These are phyloP conservation scores for Chrysolina haemoptera DNA, from an alignment of 2,888 invertebrate species.

Conservation along the genomic window DNA sequence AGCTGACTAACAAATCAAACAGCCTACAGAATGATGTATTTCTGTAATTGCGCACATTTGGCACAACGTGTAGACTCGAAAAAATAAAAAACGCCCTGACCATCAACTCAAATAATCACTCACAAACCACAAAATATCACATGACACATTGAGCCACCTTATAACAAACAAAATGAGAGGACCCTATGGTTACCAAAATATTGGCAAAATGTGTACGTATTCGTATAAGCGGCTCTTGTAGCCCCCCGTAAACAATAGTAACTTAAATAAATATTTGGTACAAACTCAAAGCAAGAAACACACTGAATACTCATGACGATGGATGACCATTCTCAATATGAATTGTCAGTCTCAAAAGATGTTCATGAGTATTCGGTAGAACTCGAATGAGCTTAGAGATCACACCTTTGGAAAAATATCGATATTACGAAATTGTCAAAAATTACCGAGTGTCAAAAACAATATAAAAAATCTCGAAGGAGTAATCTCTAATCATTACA, in stretches of 20 bases:
- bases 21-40: conserved; percentile 60
- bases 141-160: conserved; percentile 70
- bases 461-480: conserved; percentile 36
- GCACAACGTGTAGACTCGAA: conserved; percentile 62
- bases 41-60: conserved; percentile 47
- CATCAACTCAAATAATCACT: conserved; percentile 58
- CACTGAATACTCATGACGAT: conserved; percentile 54
- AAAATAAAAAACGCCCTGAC: conserved; percentile 45
- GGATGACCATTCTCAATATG: conserved; percentile 24
- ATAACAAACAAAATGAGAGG: conserved; percentile 57
- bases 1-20: conserved; percentile 58
- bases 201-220: conserved; percentile 67
- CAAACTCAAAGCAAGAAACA: conserved; percentile 46
- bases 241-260: conserved; percentile 55
- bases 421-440: conserved; percentile 23
- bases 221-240: conserved; percentile 59
- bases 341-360: conserved; percentile 56
- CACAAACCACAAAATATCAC: conserved; percentile 71
- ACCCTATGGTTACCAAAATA: conserved; percentile 45
- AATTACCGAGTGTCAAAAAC: conserved; percentile 41
- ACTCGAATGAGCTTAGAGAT: conserved; percentile 37
- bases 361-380: conserved; percentile 59
- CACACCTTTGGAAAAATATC: conserved; percentile 36
- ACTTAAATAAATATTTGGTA: conserved; percentile 61
- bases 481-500: conserved; percentile 24